A percentile compares a stretch with the other conserved stretches of the same genome.
These are phyloP conservation scores for Chloroclystis v-ata DNA, from an alignment of 2,888 invertebrate species.

Conservation along the genomic window DNA sequence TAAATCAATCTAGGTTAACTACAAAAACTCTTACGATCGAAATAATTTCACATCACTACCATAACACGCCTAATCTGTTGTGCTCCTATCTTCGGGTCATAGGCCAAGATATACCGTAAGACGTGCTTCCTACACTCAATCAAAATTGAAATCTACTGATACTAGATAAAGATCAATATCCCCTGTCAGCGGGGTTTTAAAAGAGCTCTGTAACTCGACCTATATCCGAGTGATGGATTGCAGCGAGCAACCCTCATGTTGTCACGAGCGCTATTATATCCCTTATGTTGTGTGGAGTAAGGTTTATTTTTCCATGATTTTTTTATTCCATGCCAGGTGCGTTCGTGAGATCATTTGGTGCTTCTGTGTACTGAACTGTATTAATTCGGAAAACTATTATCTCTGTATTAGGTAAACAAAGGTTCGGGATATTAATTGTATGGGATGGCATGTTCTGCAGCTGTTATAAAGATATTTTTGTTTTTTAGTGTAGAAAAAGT, in stretches of 20 bases:
- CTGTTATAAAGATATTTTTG: no score
- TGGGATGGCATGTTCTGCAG: no score
- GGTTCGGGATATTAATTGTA: background rate
- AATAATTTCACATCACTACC: constrained; percentile 27
- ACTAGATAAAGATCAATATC: constrained; percentile 42
- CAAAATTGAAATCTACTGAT: constrained; percentile 37
- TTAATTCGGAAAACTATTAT: constrained; percentile 1
- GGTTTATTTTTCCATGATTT: constrained; percentile 19
- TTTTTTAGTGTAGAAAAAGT: no score
- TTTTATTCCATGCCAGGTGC: constrained; percentile 16
- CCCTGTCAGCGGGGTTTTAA: constrained; percentile 33
- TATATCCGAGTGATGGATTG: constrained; percentile 58
- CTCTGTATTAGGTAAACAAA: background rate
- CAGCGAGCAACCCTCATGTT: constrained; percentile 41
- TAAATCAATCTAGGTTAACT: background rate
- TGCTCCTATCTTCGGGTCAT: constrained; percentile 58
- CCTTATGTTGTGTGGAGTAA: constrained; percentile 22
- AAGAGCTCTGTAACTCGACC: constrained; percentile 51
- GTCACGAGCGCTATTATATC: constrained; percentile 34
- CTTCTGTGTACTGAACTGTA: constrained; percentile 9
- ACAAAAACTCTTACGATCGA: constrained; percentile 1
- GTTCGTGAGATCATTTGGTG: constrained; percentile 1
- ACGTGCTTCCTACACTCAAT: constrained; percentile 25
- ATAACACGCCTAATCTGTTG: constrained; percentile 56
- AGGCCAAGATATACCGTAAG: constrained; percentile 67